phyloP scores from a whole-genome alignment of 2,113 vertebrate genomes.

The Globicephala melas region DNA sequence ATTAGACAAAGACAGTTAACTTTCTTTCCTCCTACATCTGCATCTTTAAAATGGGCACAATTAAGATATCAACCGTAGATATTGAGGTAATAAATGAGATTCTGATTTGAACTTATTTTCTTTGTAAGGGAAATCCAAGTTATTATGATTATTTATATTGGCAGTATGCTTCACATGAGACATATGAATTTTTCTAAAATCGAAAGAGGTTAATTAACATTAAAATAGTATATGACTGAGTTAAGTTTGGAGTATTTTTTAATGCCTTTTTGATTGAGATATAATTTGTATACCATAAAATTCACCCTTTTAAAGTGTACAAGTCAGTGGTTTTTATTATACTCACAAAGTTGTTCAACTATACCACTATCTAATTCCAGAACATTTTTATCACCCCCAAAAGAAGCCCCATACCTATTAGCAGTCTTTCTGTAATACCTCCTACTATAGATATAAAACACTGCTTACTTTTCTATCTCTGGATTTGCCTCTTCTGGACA shows the following conservation, averaged over 20 bases:
- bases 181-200: not conserved
- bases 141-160: not conserved
- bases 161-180: not conserved
- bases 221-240: not conserved
- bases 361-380: not conserved
- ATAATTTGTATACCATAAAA: not conserved
- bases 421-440: not conserved
- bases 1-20: not conserved
- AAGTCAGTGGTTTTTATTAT: not conserved
- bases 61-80: not conserved
- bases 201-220: not conserved
- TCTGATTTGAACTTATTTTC: not conserved
- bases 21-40: not conserved
- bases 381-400: not conserved
- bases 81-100: not conserved
- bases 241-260: constrained; percentile 12
- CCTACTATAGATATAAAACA: not conserved
- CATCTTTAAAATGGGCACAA: not conserved
- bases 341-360: not conserved
- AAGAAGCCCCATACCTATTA: not conserved
- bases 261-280: not conserved
- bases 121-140: not conserved
- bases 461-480: not conserved
- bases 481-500: not conserved
- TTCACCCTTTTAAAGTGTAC: not conserved